Evolutionary conservation across 1,140 invertebrate species (phyloP).

Genomic region (Thalassaphorura encarpata): DNA sequence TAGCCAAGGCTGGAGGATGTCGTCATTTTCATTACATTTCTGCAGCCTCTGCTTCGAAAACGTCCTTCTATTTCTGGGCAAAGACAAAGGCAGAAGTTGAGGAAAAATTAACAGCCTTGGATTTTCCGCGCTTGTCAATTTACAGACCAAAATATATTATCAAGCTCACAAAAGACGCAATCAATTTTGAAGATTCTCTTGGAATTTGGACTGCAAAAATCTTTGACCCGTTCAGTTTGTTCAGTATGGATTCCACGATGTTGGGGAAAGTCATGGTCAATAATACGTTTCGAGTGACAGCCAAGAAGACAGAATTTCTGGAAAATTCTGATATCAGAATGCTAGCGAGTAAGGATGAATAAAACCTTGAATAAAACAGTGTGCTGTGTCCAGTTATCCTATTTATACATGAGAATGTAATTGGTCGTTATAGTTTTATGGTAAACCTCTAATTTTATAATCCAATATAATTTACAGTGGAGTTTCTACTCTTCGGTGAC

Average conservation of each 20-base stretch:
- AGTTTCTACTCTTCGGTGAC: too few species aligned
- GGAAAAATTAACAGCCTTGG: constrained; percentile 31
- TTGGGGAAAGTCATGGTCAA: constrained; percentile 28
- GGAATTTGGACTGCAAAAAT: constrained; percentile 13
- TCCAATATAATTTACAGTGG: too few species aligned
- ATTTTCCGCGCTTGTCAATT: constrained; percentile 34
- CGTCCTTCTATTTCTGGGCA: constrained; percentile 33
- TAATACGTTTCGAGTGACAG: constrained; percentile 9
- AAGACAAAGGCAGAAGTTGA: constrained; percentile 36
- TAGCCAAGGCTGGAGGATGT: constrained; percentile 41
- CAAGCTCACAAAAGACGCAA: constrained; percentile 30
- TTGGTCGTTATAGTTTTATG: too few species aligned
- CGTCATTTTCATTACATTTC: constrained; percentile 43
- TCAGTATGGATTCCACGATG: constrained; percentile 9
- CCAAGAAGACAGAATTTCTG: constrained; percentile 10
- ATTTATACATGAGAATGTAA: too few species aligned
- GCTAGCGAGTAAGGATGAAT: background rate
- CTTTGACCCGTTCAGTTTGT: constrained; percentile 9
- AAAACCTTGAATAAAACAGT: too few species aligned
- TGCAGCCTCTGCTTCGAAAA: constrained; percentile 34
- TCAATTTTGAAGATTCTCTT: constrained; percentile 28
- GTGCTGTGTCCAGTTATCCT: too few species aligned
- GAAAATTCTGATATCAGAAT: background rate
- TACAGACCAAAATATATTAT: constrained; percentile 32
- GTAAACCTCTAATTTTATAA: too few species aligned